Conservation (phyloP, 1,140 invertebrate species). For the Drosophila navojoa region DNA sequence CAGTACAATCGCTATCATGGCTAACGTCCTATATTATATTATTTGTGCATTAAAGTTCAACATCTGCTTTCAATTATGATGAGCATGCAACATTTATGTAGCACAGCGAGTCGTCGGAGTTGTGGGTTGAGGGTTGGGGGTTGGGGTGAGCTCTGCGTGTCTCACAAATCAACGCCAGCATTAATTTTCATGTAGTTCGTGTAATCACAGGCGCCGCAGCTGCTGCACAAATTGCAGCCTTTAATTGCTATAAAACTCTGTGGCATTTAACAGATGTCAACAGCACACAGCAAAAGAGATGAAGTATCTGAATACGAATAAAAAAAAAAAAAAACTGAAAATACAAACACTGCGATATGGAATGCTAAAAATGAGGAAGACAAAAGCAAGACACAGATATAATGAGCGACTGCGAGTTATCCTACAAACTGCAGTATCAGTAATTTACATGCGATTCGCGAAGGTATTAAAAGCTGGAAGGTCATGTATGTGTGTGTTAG, state of each 20-base stretch:
- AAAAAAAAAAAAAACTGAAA: conserved; percentile 3
- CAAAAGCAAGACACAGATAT: background rate
- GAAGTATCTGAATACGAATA: conserved; percentile 10
- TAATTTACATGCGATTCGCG: too few species aligned
- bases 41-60: conserved; percentile 31
- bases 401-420: too few species aligned
- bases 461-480: too few species aligned
- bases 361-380: conserved; percentile 32
- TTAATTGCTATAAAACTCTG: conserved; percentile 45
- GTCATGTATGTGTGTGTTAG: too few species aligned
- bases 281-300: conserved; percentile 20
- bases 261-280: conserved; percentile 42
- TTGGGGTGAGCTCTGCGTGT: background rate
- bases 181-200: conserved; percentile 41
- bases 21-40: conserved; percentile 1
- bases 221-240: conserved; percentile 28
- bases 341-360: conserved; percentile 3
- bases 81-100: conserved; percentile 13
- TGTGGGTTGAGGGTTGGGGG: background rate
- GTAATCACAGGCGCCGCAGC: conserved; percentile 39
- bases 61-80: conserved; percentile 56
- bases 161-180: conserved; percentile 44
- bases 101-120: background rate
- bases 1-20: conserved; percentile 15
- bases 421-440: too few species aligned